Evolutionary conservation across 2,888 invertebrate genomes (phyloP), one percentile per base, ranked within the genome.

Genomic region (Elgonia sp.): DNA sequence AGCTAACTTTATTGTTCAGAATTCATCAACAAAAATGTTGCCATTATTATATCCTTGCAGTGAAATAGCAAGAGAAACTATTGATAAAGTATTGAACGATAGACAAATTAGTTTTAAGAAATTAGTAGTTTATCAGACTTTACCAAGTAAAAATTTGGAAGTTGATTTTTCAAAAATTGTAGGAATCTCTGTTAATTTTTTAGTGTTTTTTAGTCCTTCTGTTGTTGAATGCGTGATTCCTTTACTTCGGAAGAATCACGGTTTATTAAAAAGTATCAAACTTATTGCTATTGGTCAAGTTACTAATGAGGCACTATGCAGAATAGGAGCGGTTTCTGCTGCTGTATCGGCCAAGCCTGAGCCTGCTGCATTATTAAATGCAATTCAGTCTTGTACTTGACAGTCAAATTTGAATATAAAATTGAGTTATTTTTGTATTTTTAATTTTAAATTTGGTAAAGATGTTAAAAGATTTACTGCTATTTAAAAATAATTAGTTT

Each of bases 151-250:
- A 79, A 91, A 89, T 16, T 90, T 94, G 40, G 89, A 92, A 69
- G 65, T 84, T 0, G 91, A 94, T 87, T 89, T 94, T 21, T 69
- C 87, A 12, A 53, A 86, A 55, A 84, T 92, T 12, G 73, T 93
- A 5, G 79, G 88, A 4, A 63, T 81, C 16, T 65, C 77, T 9
- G 88, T 91, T 1, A 87, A 90, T 65, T 92, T 92, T 90, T 91
- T 94, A 70, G 93, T 94, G 18, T 93, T 94, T 84, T 94, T 94
- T 73, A 94, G 94, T 89, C 94, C 94, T 42, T 94, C 94, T 29
- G 91, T 90, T 20, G 94, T 94, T 9, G 91, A 93, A 46, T 90
- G 90, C 82, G 76, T 94, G n/a, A 18, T 92, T n/a, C 76, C 76
- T 21, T 87, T 90, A 10, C 89, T 93, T 18, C 81, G 75, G 1